phyloP scores from a whole-genome alignment of 2,888 invertebrate species.

The Agonopterix alstromeriana region DNA sequence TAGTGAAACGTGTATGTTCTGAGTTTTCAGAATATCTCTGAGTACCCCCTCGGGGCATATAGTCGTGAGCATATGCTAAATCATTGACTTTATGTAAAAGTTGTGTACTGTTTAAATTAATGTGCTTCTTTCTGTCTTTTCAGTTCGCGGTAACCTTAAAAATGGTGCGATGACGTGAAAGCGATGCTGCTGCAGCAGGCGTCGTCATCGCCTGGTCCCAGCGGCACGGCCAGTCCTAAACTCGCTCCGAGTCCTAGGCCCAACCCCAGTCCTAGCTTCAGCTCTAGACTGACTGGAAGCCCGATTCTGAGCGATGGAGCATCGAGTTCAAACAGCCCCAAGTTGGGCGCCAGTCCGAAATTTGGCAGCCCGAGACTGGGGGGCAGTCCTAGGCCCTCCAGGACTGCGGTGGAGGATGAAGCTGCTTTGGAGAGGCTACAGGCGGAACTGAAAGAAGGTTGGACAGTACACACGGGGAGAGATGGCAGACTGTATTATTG shows the following conservation, averaged over 20 bases:
- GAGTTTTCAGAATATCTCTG: too few species aligned
- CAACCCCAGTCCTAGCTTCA: conserved; percentile 39
- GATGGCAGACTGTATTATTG: conserved; percentile 92
- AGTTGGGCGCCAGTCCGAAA: conserved; percentile 52
- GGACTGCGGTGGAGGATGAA: conserved; percentile 51
- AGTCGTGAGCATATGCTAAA: too few species aligned
- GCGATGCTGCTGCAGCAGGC: conserved; percentile 73
- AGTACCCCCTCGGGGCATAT: too few species aligned
- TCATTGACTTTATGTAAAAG: neutral
- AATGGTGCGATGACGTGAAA: conserved; percentile 65
- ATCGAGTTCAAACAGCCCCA: conserved; percentile 41
- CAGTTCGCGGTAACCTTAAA: conserved; percentile 39
- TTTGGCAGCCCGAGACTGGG: conserved; percentile 57
- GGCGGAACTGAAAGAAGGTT: conserved; percentile 81
- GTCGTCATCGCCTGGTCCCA: conserved; percentile 67
- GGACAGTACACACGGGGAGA: conserved; percentile 87
- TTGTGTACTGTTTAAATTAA: neutral
- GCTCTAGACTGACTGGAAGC: conserved; percentile 40
- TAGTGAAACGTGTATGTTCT: too few species aligned
- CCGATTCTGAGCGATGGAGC: conserved; percentile 49
- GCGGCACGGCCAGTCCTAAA: conserved; percentile 68
- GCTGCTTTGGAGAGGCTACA: conserved; percentile 75
- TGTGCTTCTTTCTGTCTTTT: conserved; percentile 18
- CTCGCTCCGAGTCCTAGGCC: conserved; percentile 49
- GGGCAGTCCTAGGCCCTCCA: conserved; percentile 53